Base-by-base conservation (phyloP, 2,888 invertebrate genomes). In the Xanthia togata region DNA sequence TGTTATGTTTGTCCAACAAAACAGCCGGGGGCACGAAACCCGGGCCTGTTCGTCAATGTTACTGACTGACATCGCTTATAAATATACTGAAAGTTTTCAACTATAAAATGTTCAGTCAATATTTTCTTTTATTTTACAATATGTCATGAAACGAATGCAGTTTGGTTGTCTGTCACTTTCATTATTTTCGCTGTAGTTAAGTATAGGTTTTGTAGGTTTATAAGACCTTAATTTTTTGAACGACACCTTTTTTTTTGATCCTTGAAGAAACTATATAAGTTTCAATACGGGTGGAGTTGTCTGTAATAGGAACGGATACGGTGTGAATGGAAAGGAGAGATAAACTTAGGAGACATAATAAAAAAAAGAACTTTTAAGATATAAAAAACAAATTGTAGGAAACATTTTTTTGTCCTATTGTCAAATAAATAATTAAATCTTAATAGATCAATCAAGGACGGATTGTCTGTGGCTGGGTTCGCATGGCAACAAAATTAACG, bases 1-100 rank as follows among this genome's bases (percentile, higher is more conserved):
- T 64, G 47, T 75, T 69, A 38, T 63, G 64, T 70, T 73, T 76
- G 63, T 38, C 62, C 50, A 82, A 76, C 60, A 78, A 78, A 85
- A 78, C n/a, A 55, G 82, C 78, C 75, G 11, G 47, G 14, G 72
- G 75, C 68, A 17, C 38, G 44, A n/a, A 35, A 55, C 55, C 35
- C 63, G 35, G 20, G 67, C 50, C 35, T 57, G 41, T 62, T 55
- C 81, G 55, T 74, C 81, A 59, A 47, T 68, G 69, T 59, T 26
- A 38, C 55, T 71, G 73, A 20, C n/a, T 55, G 20, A 44, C 72
- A 64, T 68, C 20, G 35, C 50, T 59, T 23, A 59, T 59, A 53
- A 35, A 50, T 2, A 31, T n/a, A 41, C n/a, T 41, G 31, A 60
- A 70, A 38, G 55, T 76, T 79, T 44, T 35, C 26, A 38, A 38